Evolutionary conservation across 2,113 vertebrate species (phyloP), one percentile per base, ranked within the genome.

Genomic region (Polypterus bichir): DNA sequence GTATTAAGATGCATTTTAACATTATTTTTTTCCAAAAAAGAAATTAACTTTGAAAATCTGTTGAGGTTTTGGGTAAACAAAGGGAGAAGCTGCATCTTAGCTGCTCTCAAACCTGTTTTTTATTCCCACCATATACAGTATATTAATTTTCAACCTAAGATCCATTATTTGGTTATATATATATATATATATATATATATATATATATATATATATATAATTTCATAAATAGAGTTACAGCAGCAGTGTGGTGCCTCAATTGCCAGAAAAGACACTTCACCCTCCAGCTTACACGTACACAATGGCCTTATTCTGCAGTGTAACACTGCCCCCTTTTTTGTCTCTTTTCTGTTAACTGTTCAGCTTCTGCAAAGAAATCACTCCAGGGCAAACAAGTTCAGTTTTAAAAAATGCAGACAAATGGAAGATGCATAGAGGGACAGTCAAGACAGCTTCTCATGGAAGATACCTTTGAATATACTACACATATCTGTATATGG

Each of bases 251-350:
- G 71, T 72, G 65, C 67, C 72, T 78, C 65, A 62, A 66, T 62
- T 81, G 75, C 75, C 70, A 76, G 73, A 72, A 77, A 71, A 75
- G 77, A 72, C 74, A 69, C 69, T 68, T 73, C 74, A 67, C 77
- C 75, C 75, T 70, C 69, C 72, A 65, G 55, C 73, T 69, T 69
- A 59, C 64, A 66, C 75, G 69, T 61, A 86, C 72, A 85, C 83
- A 85, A 86, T 82, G 81, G 83, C 84, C 84, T 73, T 78, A 69
- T 77, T 79, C 69, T 73, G 71, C 74, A 75, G 77, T 79, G 76
- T 74, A 81, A 79, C 76, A 78, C 77, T 81, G 80, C 75, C 79
- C 79, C 76, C 76, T 64, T 68, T 66, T 54, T 60, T 64, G 60
- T 73, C 79, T 75, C 76, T 64, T 68, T 66, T 54, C 64, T 64